phyloP scores from a whole-genome alignment of 2,888 invertebrate genomes.

The Plebejus anna region DNA sequence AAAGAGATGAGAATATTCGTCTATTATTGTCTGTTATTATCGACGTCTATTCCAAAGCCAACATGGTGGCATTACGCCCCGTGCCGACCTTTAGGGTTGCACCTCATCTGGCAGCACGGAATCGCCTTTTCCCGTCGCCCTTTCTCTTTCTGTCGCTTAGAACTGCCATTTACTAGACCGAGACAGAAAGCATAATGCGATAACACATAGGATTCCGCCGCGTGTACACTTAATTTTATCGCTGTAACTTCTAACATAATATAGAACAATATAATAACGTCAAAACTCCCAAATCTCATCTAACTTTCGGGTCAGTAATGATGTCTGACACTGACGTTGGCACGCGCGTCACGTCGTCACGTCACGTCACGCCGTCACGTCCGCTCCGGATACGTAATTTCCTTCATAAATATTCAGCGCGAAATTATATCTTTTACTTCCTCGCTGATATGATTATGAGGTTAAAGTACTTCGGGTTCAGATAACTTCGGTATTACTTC shows the following conservation, averaged over 20 bases:
- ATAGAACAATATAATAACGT: background rate
- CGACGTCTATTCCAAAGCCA: too few relatives aligned
- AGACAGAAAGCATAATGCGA: too few relatives aligned
- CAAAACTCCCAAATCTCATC: slow-evolving; percentile 10
- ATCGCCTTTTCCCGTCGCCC: too few relatives aligned
- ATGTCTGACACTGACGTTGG: slow-evolving; percentile 43
- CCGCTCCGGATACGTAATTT: slow-evolving; percentile 22
- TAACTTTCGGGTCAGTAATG: slow-evolving; percentile 37
- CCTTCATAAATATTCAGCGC: slow-evolving; percentile 28
- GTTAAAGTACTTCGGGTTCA: slow-evolving; percentile 10
- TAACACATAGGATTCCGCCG: too few relatives aligned
- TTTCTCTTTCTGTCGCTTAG: too few relatives aligned
- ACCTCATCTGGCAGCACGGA: too few relatives aligned
- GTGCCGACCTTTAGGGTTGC: too few relatives aligned
- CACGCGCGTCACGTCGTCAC: slow-evolving; percentile 40
- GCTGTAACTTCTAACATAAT: background rate
- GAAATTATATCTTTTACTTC: slow-evolving; percentile 17
- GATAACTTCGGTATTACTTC: background rate
- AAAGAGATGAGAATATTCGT: too few relatives aligned
- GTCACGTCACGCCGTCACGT: slow-evolving; percentile 30
- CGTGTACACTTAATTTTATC: background rate
- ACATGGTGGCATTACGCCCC: too few relatives aligned
- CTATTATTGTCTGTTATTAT: too few relatives aligned
- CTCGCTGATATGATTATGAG: background rate
- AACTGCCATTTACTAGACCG: too few relatives aligned